Evolutionary conservation across 2,797 vertebrate species (phyloP).

Genomic region (Rhinogobio ventralis): DNA sequence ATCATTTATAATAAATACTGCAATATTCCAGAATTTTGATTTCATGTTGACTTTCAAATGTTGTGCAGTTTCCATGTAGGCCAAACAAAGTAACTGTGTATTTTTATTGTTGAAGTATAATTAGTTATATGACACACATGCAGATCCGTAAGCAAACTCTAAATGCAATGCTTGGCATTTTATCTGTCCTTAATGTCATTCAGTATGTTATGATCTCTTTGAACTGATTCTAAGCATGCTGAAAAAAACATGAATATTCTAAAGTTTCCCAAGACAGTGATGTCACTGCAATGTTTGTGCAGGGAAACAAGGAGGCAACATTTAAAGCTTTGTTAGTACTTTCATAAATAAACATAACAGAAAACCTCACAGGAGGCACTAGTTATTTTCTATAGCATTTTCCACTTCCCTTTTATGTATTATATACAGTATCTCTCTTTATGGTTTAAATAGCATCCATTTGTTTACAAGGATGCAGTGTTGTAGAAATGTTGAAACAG

Average conservation of each 20-base stretch:
- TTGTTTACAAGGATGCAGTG: neutral
- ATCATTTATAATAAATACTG: neutral
- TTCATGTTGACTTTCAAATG: too few species aligned
- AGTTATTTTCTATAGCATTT: neutral
- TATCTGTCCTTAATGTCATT: slow-evolving; percentile 8
- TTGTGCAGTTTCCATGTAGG: too few species aligned
- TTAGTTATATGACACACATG: neutral
- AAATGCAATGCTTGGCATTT: neutral
- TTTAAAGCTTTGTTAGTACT: neutral
- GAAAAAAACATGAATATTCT: slow-evolving; percentile 50
- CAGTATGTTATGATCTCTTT: slow-evolving; percentile 49
- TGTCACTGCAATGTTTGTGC: slow-evolving; percentile 42
- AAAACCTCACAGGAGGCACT: neutral
- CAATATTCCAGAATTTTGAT: too few species aligned
- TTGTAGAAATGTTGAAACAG: neutral
- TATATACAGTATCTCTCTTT: neutral
- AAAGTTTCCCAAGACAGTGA: slow-evolving; percentile 50
- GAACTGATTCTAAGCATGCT: slow-evolving; percentile 26
- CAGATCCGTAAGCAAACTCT: neutral
- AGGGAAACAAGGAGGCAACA: neutral
- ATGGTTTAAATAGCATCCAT: neutral
- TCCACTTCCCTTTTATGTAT: neutral
- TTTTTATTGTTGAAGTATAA: neutral
- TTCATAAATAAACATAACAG: neutral
- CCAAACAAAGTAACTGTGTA: neutral